A percentile compares a stretch with the other conserved stretches of the same genome.
phyloP scores from a whole-genome alignment of 2,113 vertebrate genomes.

The Ciconia stormi region DNA sequence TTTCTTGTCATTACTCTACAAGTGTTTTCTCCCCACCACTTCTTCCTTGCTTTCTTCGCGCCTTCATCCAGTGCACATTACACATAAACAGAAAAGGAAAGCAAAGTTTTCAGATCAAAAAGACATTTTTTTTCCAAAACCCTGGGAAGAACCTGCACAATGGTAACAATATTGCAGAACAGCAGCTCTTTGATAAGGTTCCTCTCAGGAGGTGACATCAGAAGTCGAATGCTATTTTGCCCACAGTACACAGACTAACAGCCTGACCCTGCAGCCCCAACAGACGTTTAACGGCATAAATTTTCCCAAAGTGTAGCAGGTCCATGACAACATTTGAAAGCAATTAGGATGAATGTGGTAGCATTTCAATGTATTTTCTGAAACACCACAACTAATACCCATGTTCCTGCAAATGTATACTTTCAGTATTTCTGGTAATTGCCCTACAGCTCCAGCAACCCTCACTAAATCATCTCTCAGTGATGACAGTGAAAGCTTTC shows the following conservation, averaged over 20 bases:
- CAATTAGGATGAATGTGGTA: background rate
- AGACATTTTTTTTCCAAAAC: background rate
- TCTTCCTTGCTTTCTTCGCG: background rate
- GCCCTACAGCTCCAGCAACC: background rate
- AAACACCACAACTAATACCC: background rate
- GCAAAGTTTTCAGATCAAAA: background rate
- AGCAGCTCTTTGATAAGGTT: background rate
- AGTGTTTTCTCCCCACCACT: background rate
- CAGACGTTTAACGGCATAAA: background rate
- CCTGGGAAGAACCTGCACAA: background rate
- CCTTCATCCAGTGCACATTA: fast-evolving
- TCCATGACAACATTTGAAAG: background rate
- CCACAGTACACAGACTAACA: background rate
- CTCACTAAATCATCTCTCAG: background rate
- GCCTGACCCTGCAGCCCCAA: background rate
- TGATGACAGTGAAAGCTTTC: background rate
- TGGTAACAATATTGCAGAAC: background rate
- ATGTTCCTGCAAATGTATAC: background rate
- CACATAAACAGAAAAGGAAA: background rate
- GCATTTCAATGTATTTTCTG: background rate
- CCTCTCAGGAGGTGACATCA: background rate
- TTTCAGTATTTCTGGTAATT: background rate
- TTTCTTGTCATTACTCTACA: background rate
- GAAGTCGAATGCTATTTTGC: background rate
- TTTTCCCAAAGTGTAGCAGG: background rate